A percentile compares a stretch with the other conserved stretches of the same genome.
Conservation (phyloP, 2,888 invertebrate genomes). For the Laspeyria flexula region DNA sequence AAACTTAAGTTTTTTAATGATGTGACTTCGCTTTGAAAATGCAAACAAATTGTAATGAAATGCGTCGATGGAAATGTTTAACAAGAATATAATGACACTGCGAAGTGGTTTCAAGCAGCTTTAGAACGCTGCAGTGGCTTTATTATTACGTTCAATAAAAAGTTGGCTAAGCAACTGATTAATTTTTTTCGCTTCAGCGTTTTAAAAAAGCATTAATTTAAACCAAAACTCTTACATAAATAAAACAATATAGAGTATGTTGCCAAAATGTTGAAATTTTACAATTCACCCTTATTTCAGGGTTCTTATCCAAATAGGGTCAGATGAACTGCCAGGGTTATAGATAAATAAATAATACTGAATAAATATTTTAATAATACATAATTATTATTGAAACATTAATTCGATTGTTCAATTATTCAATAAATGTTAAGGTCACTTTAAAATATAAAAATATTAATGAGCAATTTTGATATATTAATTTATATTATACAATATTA, state of each 20-base stretch:
- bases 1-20: conserved; percentile 53
- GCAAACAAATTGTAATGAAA: conserved; percentile 59
- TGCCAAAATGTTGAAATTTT: neutral
- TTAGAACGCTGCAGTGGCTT: conserved; percentile 25
- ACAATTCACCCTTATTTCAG: neutral
- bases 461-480: conserved; percentile 57
- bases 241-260: conserved; percentile 1
- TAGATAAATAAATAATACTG: conserved; percentile 40
- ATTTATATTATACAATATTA: conserved; percentile 28
- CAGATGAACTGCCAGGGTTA: neutral
- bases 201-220: conserved; percentile 25
- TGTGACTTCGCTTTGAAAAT: conserved; percentile 49
- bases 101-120: conserved; percentile 24
- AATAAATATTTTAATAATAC: conserved; percentile 26
- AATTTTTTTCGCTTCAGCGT: conserved; percentile 14
- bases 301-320: neutral
- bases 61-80: conserved; percentile 58
- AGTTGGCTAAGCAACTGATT: conserved; percentile 5
- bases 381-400: conserved; percentile 19
- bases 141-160: conserved; percentile 28
- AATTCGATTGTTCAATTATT: conserved; percentile 29
- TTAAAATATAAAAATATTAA: conserved; percentile 38
- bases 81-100: conserved; percentile 25
- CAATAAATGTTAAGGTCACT: conserved; percentile 59
- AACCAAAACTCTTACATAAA: conserved; percentile 19